Evolutionary conservation across 37 sponge, comb jelly and placozoan species (phyloP), one percentile per base, ranked within the genome.

Genomic region (Agelas oroides): DNA sequence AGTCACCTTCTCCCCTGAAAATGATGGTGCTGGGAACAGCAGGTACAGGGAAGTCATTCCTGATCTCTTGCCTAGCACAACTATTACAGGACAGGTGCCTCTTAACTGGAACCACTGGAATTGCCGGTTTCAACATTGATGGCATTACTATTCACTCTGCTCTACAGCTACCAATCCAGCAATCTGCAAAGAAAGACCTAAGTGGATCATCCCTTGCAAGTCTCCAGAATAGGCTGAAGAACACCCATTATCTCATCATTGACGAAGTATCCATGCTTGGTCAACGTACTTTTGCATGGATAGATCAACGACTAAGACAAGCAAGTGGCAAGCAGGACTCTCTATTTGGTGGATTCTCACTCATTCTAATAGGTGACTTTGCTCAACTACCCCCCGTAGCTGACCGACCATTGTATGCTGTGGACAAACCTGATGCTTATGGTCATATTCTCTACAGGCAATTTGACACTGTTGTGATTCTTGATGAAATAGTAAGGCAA

Each of bases 221-320:
- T 39, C 27, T 78, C 20, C 79, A 86, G 52, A 16, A 32, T 1
- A 54, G 19, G 57, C 21, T 86, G 2, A 54, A 35, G 38, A 73
- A 72, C 30, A 38, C 24, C 20, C 23, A 12, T 12, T 87, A 87
- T 30, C 23, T 87, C 2, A 70, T 87, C 27, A 87, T 87, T 40
- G 81, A 78, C n/a, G n/a, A n/a, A n/a, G n/a, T n/a, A n/a, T 87
- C 87, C 6, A 80, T 87, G 87, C 18, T 87, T 5, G 87, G 87
- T 2, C 72, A 38, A 27, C 33, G 28, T 20, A 57, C 57, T 21
- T 70, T 77, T 2, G 61, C 72, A 30, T 55, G 58, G 66, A 37
- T 87, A 1, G 79, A 87, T 65, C 46, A 35, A 59, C 71, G 81
- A 5, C 81, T 87, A 2, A 32, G 74, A 38, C 80, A 87, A 24